Percentiles rank a stretch among this genome's conserved stretches.
phyloP scores from a whole-genome alignment of 1,140 invertebrate species.

The Drosophila simulans region DNA sequence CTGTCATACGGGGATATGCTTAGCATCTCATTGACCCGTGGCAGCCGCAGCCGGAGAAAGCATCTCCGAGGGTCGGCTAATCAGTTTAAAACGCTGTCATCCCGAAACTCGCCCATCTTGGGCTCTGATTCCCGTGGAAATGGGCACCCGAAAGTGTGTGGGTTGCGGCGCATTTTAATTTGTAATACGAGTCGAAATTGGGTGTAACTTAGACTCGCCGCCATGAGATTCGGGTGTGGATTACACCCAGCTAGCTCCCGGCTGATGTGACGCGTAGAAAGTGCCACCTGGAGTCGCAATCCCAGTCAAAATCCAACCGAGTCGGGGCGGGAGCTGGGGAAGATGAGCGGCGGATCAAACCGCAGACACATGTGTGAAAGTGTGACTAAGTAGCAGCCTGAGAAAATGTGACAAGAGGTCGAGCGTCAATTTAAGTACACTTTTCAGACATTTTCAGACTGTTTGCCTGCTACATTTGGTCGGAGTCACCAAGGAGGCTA shows the following conservation, averaged over 20 bases:
- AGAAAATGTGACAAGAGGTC: conserved; percentile 6
- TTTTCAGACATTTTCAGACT: neutral
- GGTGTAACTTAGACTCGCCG: conserved; percentile 77
- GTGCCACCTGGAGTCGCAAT: conserved; percentile 27
- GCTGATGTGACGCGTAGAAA: conserved; percentile 18
- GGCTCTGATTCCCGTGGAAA: neutral
- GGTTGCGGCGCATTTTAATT: conserved; percentile 81
- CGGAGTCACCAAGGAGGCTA: neutral
- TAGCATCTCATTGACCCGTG: conserved; percentile 82
- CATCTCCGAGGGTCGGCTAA: conserved; percentile 57
- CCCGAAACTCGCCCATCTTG: conserved; percentile 21
- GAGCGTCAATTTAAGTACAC: neutral
- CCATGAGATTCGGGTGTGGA: conserved; percentile 64
- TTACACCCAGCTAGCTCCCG: conserved; percentile 53
- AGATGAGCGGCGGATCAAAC: conserved; percentile 29
- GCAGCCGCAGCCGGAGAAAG: conserved; percentile 49
- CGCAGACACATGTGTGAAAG: conserved; percentile 56
- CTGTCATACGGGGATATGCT: conserved; percentile 57
- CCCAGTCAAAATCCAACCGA: neutral
- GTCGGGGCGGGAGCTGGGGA: conserved; percentile 9
- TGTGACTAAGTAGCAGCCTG: conserved; percentile 52
- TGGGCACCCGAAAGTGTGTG: conserved; percentile 46
- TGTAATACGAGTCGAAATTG: conserved; percentile 83
- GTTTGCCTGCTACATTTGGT: neutral
- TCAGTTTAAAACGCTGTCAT: conserved; percentile 73